Percentiles rank a stretch among this genome's conserved stretches.
Evolutionary conservation across 2,797 vertebrate genomes (phyloP).

Genomic region (Macrochelys suwanniensis): DNA sequence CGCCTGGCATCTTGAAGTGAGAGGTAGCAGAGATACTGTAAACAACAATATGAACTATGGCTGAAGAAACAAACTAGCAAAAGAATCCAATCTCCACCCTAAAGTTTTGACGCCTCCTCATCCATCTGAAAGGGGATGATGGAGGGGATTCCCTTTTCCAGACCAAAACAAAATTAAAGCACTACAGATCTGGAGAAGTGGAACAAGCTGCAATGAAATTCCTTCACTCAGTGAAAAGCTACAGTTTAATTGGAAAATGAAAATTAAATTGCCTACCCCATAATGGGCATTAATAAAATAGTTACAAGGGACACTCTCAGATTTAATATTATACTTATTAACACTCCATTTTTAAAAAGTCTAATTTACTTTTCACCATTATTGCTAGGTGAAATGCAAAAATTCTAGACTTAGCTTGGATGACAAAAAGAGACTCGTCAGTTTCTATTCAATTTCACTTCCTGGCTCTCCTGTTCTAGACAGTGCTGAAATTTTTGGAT

Average conservation of each 20-base stretch:
- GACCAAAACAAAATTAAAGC: not conserved
- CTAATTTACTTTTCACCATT: not conserved
- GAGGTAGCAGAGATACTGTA: not conserved
- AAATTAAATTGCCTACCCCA: not conserved
- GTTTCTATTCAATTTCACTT: not conserved
- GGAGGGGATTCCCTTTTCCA: not conserved
- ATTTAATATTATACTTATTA: not conserved
- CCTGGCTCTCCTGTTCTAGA: slow-evolving; percentile 48
- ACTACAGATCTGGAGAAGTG: not conserved
- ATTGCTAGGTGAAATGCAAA: not conserved
- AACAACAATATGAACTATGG: not conserved
- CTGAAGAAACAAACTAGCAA: not conserved
- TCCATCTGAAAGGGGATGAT: not conserved
- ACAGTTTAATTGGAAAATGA: not conserved
- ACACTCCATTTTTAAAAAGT: not conserved
- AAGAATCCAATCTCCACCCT: not conserved
- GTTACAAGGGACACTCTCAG: not conserved
- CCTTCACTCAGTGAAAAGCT: not conserved
- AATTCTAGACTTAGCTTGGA: not conserved
- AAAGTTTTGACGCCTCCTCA: not conserved
- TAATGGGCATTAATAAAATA: not conserved
- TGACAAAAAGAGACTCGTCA: not conserved
- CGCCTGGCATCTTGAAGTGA: not conserved
- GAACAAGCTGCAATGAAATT: not conserved
- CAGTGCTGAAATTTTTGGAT: not conserved